A percentile compares a stretch with the other conserved stretches of the same genome.
These are phyloP conservation scores for Agelas oroides DNA, from an alignment of 37 sponge, comb jelly and placozoan species.

Conservation along the genomic window DNA sequence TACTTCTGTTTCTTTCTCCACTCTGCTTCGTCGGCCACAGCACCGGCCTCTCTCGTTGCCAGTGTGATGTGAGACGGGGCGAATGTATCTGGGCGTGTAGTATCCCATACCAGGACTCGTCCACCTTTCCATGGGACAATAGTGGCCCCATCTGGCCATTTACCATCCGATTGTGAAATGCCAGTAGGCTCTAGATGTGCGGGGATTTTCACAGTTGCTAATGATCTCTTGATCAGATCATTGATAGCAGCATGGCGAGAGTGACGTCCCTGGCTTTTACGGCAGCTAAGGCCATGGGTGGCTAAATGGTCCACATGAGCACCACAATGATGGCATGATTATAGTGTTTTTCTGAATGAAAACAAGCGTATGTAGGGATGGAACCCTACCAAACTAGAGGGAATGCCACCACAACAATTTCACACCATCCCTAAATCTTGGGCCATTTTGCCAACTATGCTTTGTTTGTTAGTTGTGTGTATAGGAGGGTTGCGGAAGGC, in stretches of 20 bases:
- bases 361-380: no score
- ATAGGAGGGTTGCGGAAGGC: no score
- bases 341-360: no score
- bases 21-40: conserved; percentile 22
- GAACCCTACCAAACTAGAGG: no score
- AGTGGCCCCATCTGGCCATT: conserved; percentile 29
- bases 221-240: conserved; percentile 32
- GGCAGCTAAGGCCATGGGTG: conserved; percentile 48
- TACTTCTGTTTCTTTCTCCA: conserved; percentile 12
- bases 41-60: conserved; percentile 19
- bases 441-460: no score
- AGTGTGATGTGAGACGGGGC: conserved; percentile 35
- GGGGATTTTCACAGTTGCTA: conserved; percentile 43
- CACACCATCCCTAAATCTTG: no score
- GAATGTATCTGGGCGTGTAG: conserved; percentile 13
- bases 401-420: no score
- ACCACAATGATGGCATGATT: conserved; percentile 43
- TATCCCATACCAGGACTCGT: conserved; percentile 19
- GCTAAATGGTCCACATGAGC: conserved; percentile 24
- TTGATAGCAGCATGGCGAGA: conserved; percentile 45
- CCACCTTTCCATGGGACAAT: conserved; percentile 37
- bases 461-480: no score
- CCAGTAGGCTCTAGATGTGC: conserved; percentile 45
- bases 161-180: conserved; percentile 27
- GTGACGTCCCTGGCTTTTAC: background rate